Conservation (phyloP, 2,113 vertebrate species). For the Embiotoca jacksoni region DNA sequence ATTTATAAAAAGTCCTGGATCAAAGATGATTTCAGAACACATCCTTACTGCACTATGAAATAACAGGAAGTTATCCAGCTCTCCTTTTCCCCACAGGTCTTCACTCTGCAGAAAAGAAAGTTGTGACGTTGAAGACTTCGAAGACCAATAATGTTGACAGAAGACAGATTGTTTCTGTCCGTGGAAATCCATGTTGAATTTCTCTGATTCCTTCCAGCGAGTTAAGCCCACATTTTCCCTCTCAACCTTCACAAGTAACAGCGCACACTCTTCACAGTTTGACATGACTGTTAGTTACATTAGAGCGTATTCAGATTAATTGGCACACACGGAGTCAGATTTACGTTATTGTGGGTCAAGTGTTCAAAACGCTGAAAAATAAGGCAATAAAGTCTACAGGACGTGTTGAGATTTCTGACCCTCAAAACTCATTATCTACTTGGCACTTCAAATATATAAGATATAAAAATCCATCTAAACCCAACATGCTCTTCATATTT, state of each 20-base stretch:
- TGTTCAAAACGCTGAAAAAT: no score
- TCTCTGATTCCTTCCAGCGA: not conserved
- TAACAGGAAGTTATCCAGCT: no score
- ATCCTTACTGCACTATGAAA: no score
- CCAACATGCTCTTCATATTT: not conserved
- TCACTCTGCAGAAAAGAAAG: not conserved
- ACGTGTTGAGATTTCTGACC: not conserved
- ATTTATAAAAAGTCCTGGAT: no score
- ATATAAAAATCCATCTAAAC: no score
- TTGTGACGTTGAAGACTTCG: not conserved
- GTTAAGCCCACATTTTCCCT: not conserved
- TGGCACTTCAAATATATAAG: not conserved
- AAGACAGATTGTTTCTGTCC: slow-evolving; percentile 2
- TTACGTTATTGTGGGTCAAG: no score
- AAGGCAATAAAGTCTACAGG: not conserved
- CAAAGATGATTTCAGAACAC: no score
- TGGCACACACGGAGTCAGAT: no score
- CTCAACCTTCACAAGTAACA: not conserved
- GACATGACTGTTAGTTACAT: not conserved
- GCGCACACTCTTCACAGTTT: not conserved
- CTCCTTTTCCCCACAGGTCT: not conserved
- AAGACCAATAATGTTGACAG: not conserved
- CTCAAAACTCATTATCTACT: not conserved
- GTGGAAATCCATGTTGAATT: slow-evolving; percentile 1
- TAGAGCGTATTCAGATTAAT: no score